Percentiles rank a stretch among this genome's conserved stretches.
Conservation (phyloP, 2,888 invertebrate species). For the Tanypteryx hageni region DNA sequence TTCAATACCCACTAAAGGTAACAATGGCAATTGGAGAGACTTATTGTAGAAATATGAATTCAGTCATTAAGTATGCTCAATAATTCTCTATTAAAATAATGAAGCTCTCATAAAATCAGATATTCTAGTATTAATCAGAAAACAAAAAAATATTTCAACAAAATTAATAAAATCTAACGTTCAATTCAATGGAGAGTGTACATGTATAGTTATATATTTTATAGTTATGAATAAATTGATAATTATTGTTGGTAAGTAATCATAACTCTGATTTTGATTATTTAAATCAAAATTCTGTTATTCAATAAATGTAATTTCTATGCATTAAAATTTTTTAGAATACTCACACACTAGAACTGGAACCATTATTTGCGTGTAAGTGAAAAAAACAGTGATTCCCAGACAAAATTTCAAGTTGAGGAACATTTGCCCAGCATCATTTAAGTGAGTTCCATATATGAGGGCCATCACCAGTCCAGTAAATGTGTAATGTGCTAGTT, state of each 20-base stretch:
- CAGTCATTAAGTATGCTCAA: too few species aligned
- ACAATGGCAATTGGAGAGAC: too few species aligned
- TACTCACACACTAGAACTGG: slow-evolving; percentile 83
- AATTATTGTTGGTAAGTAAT: not conserved
- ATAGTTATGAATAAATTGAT: not conserved
- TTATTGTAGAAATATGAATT: too few species aligned
- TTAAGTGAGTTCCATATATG: slow-evolving; percentile 81
- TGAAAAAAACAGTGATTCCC: slow-evolving; percentile 81
- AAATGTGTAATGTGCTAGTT: slow-evolving; percentile 80
- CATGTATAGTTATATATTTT: too few species aligned
- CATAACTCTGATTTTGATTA: not conserved
- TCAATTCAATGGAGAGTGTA: not conserved
- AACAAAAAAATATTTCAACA: not conserved
- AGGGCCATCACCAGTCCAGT: slow-evolving; percentile 79
- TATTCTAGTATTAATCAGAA: not conserved
- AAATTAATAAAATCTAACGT: not conserved
- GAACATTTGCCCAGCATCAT: slow-evolving; percentile 82
- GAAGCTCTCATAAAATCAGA: not conserved
- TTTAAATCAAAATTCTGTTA: not conserved
- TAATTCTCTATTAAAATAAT: not conserved
- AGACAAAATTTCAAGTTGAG: slow-evolving; percentile 83
- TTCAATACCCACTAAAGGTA: too few species aligned
- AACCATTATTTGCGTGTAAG: slow-evolving; percentile 84
- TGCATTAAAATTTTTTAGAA: not conserved
- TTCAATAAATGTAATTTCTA: not conserved